Evolutionary conservation across 2,113 vertebrate species (phyloP), one percentile per base, ranked within the genome.

Genomic region (Grammomys dolichurus): DNA sequence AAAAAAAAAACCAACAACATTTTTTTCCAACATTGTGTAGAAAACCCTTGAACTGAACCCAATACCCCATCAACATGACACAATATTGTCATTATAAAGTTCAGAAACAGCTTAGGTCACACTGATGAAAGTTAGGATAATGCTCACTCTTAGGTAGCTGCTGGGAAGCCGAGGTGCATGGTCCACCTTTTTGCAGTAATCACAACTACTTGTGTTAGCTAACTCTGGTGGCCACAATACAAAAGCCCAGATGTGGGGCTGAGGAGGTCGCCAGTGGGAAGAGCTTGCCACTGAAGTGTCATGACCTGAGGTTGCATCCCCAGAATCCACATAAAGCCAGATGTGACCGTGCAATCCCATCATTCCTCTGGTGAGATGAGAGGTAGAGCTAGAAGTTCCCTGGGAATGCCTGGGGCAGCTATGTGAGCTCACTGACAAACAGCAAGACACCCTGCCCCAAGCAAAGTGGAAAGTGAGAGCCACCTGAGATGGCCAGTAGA

Each of bases 121-220:
- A 72, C 46, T 85, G 87, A 91, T 89, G 65, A 87, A 91, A 91
- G 63, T 73, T 76, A 85, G 70, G 70, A n/a, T 19, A 72, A 8
- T 72, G 70, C 20, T n/a, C 36, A 72, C 70, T 72, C 19, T 6
- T n/a, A 70, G 33, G 69, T 36, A 70, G 88, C 76, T 77, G 76
- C 46, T 70, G 36, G 1, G 76, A 5, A 16, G 28, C 76, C 40
- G 40, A 54, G 48, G 76, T 46, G 28, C 6, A 9, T 2, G 75
- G 26, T 33, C 28, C 28, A 10, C 28, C 76, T 31, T 46, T 33
- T 19, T 46, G 16, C 76, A 51, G 76, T 33, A 54, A 51, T 17
- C 48, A 33, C 7, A 7, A 78, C 48, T 60, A 14, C 58, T 58
- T 40, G 4, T n/a, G 51, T 56, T n/a, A 33, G 51, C 78, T n/a